A percentile compares a stretch with the other conserved stretches of the same genome.
These are phyloP conservation scores for Anguilla megastoma DNA, from an alignment of 2,797 vertebrate species.

Conservation along the genomic window DNA sequence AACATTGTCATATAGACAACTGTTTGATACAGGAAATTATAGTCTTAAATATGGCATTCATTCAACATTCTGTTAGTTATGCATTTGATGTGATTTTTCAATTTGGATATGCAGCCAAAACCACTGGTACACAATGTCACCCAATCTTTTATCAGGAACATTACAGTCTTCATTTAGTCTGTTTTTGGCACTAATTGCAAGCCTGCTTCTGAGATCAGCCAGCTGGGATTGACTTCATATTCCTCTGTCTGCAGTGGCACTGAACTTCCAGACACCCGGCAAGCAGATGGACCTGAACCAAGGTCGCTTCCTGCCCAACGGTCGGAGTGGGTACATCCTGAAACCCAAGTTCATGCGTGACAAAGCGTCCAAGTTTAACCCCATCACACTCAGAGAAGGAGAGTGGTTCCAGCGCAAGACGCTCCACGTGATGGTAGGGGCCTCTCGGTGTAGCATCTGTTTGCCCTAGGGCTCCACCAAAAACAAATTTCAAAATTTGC, in stretches of 20 bases:
- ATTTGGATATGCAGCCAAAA: too few species aligned
- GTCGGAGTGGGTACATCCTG: conserved; percentile 84
- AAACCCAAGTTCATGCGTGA: conserved; percentile 87
- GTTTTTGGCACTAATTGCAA: background rate
- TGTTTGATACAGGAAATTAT: too few species aligned
- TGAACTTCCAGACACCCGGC: conserved; percentile 92
- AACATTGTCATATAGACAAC: too few species aligned
- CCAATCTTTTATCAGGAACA: background rate
- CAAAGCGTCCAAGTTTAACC: conserved; percentile 77
- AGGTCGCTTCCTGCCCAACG: conserved; percentile 86
- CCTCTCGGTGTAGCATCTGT: background rate
- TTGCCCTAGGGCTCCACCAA: background rate
- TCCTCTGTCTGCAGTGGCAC: conserved; percentile 77
- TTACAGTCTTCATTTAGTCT: too few species aligned
- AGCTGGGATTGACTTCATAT: background rate
- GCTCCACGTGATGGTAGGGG: conserved; percentile 79
- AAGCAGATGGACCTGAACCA: conserved; percentile 94
- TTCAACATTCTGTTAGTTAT: background rate
- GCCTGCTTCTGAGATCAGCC: background rate
- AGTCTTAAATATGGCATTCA: background rate
- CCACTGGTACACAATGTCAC: too few species aligned
- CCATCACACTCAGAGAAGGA: conserved; percentile 70
- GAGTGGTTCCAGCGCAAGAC: conserved; percentile 77
- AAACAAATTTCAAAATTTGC: background rate
- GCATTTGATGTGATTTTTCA: background rate